These are phyloP conservation scores for Drosophila sproati DNA, from an alignment of 1,140 invertebrate species.

Conservation along the genomic window DNA sequence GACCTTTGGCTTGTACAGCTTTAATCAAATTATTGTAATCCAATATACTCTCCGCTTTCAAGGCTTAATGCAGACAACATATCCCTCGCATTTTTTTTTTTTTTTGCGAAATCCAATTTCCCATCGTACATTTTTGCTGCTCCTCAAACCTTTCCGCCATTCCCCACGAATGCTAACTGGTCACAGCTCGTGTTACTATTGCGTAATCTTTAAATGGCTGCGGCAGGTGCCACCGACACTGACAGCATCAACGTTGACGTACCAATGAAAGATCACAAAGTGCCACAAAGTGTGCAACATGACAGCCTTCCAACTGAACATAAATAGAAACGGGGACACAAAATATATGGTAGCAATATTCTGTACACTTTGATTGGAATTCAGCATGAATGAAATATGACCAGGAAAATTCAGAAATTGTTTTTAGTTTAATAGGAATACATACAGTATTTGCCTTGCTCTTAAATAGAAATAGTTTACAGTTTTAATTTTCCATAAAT, in stretches of 20 bases:
- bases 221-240: constrained; percentile 36
- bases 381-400: not conserved
- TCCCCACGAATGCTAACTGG: constrained; percentile 41
- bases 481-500: too few relatives aligned
- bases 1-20: not conserved
- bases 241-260: constrained; percentile 35
- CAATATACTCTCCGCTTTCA: not conserved
- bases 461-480: too few relatives aligned
- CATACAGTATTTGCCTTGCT: too few relatives aligned
- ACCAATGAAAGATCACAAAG: constrained; percentile 14
- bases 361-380: not conserved
- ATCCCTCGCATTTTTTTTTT: constrained; percentile 20
- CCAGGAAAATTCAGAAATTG: too few relatives aligned
- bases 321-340: not conserved
- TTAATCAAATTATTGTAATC: constrained; percentile 25
- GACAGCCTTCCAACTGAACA: not conserved
- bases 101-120: constrained; percentile 49
- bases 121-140: constrained; percentile 45
- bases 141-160: constrained; percentile 15
- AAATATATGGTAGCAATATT: too few relatives aligned
- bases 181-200: constrained; percentile 54
- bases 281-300: not conserved
- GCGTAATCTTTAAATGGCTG: constrained; percentile 12
- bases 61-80: constrained; percentile 18
- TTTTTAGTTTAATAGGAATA: too few relatives aligned